Conservation (phyloP, 1,140 invertebrate species). For the Drosophila grimshawi region DNA sequence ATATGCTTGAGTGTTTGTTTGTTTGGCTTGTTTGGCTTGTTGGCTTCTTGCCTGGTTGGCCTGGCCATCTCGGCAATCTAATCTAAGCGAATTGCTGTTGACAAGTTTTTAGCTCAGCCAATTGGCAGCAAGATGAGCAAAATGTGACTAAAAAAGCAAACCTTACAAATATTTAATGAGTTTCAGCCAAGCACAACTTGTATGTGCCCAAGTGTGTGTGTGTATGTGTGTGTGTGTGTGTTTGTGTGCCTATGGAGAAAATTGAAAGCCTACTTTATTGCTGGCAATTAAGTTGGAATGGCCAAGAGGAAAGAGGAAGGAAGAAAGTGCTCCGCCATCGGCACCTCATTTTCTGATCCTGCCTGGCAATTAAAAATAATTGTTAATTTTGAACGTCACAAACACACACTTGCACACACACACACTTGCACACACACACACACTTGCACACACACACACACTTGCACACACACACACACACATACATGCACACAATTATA, state of each 20-base stretch:
- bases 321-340: constrained; percentile 15
- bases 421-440: constrained; percentile 17
- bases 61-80: constrained; percentile 52
- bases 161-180: constrained; percentile 34
- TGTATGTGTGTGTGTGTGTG: constrained; percentile 4
- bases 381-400: constrained; percentile 63
- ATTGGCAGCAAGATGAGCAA: constrained; percentile 20
- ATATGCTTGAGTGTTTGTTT: constrained; percentile 61
- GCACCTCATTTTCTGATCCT: constrained; percentile 56
- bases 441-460: background rate
- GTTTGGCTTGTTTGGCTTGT: constrained; percentile 29
- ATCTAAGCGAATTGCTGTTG: constrained; percentile 60
- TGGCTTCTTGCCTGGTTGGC: too few species aligned
- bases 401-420: background rate
- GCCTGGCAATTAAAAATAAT: constrained; percentile 74
- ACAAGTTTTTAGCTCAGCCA: constrained; percentile 53
- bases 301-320: background rate
- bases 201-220: constrained; percentile 4
- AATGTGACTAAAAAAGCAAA: constrained; percentile 14
- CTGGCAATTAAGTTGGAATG: constrained; percentile 58
- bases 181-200: constrained; percentile 13
- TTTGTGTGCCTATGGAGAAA: constrained; percentile 10
- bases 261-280: constrained; percentile 42
- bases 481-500: constrained; percentile 48
- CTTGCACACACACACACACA: constrained; percentile 22